These are phyloP conservation scores for Gandaritis pyraliata DNA, from an alignment of 2,888 invertebrate species.

Conservation along the genomic window DNA sequence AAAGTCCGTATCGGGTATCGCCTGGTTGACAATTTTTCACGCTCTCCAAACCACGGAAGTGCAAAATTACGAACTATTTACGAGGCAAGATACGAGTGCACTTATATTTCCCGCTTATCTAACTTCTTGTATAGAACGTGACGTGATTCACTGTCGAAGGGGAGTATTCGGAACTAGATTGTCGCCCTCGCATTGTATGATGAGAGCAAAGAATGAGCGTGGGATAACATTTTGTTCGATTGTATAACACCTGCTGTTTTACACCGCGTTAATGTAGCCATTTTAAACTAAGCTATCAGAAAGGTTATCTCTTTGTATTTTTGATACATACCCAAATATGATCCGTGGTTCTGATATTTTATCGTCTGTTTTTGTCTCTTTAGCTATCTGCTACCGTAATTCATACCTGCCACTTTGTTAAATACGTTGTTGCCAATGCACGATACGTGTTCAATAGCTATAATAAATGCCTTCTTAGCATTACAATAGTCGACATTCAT, in stretches of 20 bases:
- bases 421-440: conserved; percentile 41
- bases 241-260: conserved; percentile 55
- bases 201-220: conserved; percentile 56
- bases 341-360: conserved; percentile 32
- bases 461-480: conserved; percentile 69
- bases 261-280: conserved; percentile 42
- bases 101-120: conserved; percentile 23
- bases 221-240: conserved; percentile 56
- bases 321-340: conserved; percentile 35
- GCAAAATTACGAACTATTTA: background rate
- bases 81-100: background rate
- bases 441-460: conserved; percentile 56
- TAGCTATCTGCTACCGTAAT: conserved; percentile 44
- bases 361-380: conserved; percentile 28
- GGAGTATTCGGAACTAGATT: conserved; percentile 52
- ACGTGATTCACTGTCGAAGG: conserved; percentile 43
- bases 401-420: conserved; percentile 53
- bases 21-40: background rate
- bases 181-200: conserved; percentile 55
- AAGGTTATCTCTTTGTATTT: conserved; percentile 54
- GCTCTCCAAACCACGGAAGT: background rate
- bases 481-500: conserved; percentile 65
- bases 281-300: conserved; percentile 48
- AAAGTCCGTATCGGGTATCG: too few relatives aligned
- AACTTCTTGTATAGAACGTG: conserved; percentile 24